Evolutionary conservation across 2,797 vertebrate species (phyloP), one percentile per base, ranked within the genome.

Genomic region (Darevskia mixta): DNA sequence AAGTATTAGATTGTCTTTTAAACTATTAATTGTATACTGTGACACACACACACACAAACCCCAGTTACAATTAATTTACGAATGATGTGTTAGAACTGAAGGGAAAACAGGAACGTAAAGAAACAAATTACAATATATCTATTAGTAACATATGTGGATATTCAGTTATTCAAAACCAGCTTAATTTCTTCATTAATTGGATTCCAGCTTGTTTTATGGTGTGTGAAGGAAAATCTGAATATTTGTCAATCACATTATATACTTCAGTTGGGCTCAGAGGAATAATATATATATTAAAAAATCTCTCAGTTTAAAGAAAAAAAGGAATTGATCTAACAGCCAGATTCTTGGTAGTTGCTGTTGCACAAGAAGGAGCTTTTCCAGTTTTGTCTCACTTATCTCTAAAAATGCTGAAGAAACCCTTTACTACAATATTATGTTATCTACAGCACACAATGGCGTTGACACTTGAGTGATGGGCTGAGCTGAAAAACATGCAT

Each of bases 101-200:
- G 32, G 72, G 13, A 25, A 67, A 73, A 73, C 25, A 35, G 18
- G 3, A 73, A 73, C 17, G 17, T 17, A 20, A 71, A 72, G 20
- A 15, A 73, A 55, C 41, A 71, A 83, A n/a, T 72, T 55, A 45
- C 29, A 83, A 35, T 71, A 49, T 72, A 1, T n/a, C n/a, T 71
- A 32, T 49, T 71, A 43, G 82, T 45, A 32, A 17, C 69, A 49
- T 83, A 49, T 45, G 82, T 49, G 29, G 32, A 35, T 35, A 83
- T 83, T 83, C 45, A 83, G 10, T 73, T 58, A 73, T 58, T 83
- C 45, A 72, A 58, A 73, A 13, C n/a, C 45, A 73, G 71, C 15
- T 83, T 71, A 83, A 83, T 72, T 35, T 20, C 6, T 72, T 83
- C 45, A 35, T 55, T 72, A 83, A 83, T 55, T 83, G 69, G 43